Base-by-base conservation (phyloP, 2,888 invertebrate species). In the Nemotelus nigrinus region DNA sequence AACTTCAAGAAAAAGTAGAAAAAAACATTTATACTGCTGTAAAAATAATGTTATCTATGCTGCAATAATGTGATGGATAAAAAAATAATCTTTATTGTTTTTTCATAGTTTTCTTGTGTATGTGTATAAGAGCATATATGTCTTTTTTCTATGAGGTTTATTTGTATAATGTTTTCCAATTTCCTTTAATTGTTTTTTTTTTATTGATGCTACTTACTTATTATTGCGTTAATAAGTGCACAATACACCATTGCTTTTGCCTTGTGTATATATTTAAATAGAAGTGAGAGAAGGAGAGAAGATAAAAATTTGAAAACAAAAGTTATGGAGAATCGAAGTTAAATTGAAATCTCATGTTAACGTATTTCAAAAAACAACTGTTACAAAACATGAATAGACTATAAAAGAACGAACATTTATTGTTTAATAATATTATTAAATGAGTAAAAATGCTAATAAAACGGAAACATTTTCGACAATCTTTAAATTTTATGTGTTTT, bases 41-140 rank as follows among this genome's bases (percentile, higher is more conserved):
- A 67, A 67, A 3, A 67, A 39, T 50, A n/a, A 67, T 47, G 4
- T 10, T 70, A 8, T 70, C 70, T 70, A 47, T 25, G 55, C 70
- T 70, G 70, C 60, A 74, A 74, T 63, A 74, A 74, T 74, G 74
- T 74, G 74, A 74, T 74, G 74, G 74, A 74, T 50, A 60, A 39
- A 63, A 63, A 25, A 25, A 3, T 3, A 43, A n/a, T 57, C 10
- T 57, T 63, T 63, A 43, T n/a, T 45, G n/a, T 72, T 44, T 58
- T 47, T 72, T 44, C 47, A 8, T 48, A 60, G 7, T 58, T 45
- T 45, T 72, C 45, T 74, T 47, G n/a, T 43, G n/a, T 57, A 74
- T 48, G 63, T 63, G 74, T 74, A 74, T 60, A 50, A 60, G 47
- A 48, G 43, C 39, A 8, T 48, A 63, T 63, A 63, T 63, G 70